Conservation (phyloP, 1,140 invertebrate genomes). For the Drosophila nigromelanica region DNA sequence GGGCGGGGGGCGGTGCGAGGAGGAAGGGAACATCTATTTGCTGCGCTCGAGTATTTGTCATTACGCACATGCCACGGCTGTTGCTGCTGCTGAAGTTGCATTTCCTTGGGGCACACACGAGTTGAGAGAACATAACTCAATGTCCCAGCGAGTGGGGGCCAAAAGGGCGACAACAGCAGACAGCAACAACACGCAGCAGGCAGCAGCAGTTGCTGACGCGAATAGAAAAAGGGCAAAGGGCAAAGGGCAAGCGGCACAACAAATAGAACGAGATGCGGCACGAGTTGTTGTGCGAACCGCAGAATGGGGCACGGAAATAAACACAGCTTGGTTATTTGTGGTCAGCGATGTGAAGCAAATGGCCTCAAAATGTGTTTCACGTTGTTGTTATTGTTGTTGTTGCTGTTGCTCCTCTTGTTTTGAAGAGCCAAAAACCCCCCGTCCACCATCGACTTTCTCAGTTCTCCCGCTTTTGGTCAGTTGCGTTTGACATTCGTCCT, state of each 20-base stretch:
- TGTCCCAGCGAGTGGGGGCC: constrained; percentile 35
- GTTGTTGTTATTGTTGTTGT: constrained; percentile 30
- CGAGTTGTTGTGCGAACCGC: not conserved
- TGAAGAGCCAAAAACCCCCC: not conserved
- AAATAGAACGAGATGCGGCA: constrained; percentile 15
- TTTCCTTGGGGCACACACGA: constrained; percentile 58
- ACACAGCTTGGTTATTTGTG: constrained; percentile 77
- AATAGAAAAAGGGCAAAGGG: constrained; percentile 1
- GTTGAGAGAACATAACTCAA: constrained; percentile 64
- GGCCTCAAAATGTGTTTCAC: constrained; percentile 59
- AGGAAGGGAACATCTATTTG: not conserved
- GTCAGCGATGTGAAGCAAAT: constrained; percentile 77
- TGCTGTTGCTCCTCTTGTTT: constrained; percentile 17
- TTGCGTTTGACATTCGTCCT: constrained; percentile 22
- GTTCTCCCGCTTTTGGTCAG: constrained; percentile 38
- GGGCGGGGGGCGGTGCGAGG: no score
- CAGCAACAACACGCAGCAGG: not conserved
- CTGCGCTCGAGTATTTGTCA: not conserved
- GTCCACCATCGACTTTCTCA: constrained; percentile 17
- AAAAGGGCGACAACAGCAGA: not conserved
- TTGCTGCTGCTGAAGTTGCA: constrained; percentile 40
- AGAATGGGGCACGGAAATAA: constrained; percentile 37
- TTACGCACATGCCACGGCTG: constrained; percentile 12
- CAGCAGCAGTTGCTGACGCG: constrained; percentile 26
- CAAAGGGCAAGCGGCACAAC: constrained; percentile 24